These are phyloP conservation scores for Molanna angustata DNA, from an alignment of 2,888 invertebrate genomes.

Conservation along the genomic window DNA sequence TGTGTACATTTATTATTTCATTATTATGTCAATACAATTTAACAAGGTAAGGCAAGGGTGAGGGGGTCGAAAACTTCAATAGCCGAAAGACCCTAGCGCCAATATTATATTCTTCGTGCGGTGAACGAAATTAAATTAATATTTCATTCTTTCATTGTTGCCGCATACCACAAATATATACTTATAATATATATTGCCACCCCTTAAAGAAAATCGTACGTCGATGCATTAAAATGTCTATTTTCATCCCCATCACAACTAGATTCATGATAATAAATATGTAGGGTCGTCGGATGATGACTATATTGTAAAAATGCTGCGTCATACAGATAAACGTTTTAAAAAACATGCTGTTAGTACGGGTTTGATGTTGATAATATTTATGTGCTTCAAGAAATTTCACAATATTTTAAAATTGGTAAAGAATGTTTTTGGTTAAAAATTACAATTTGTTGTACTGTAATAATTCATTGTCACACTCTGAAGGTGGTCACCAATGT, in stretches of 20 bases:
- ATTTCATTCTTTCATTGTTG: constrained; percentile 33
- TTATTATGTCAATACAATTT: constrained; percentile 29
- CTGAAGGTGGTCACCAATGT: too few species aligned
- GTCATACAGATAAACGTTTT: too few species aligned
- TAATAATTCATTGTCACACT: too few species aligned
- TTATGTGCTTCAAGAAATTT: too few species aligned
- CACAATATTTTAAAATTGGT: too few species aligned
- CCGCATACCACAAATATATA: constrained; percentile 31
- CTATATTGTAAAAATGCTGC: constrained; percentile 25
- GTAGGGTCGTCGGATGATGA: constrained; percentile 14
- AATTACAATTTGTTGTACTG: too few species aligned
- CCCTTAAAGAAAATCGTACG: constrained; percentile 29
- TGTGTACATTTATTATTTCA: constrained; percentile 30
- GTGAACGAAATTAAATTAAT: constrained; percentile 32
- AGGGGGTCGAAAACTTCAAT: background rate
- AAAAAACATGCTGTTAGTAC: too few species aligned
- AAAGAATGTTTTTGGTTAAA: too few species aligned
- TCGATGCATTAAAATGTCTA: constrained; percentile 31
- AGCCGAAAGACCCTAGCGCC: constrained; percentile 9
- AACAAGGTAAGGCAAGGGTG: constrained; percentile 17
- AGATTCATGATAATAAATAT: too few species aligned
- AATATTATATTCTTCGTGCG: constrained; percentile 16
- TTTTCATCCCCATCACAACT: constrained; percentile 26
- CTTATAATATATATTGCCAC: constrained; percentile 1
- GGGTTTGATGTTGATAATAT: too few species aligned